Percentiles rank a stretch among this genome's conserved stretches.
Evolutionary conservation across 2,113 vertebrate species (phyloP).

Genomic region (Lates calcarifer): DNA sequence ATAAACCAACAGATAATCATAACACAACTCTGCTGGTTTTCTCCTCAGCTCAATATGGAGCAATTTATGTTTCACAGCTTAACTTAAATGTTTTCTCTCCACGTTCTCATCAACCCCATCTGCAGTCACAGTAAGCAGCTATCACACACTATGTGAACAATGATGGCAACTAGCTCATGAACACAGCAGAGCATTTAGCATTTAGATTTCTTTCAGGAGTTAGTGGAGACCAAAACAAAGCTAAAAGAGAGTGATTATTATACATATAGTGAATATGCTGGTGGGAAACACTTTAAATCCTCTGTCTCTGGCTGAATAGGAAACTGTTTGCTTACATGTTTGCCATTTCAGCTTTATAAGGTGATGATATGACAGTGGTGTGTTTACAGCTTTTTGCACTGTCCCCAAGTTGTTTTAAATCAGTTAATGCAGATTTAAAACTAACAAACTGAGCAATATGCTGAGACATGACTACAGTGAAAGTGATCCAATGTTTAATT

Average conservation of each 20-base stretch:
- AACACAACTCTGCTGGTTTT: background rate
- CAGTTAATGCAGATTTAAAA: background rate
- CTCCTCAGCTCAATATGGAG: background rate
- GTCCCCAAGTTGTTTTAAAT: too few species aligned
- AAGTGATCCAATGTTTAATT: background rate
- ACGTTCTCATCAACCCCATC: background rate
- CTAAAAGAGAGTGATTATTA: too few species aligned
- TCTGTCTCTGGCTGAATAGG: too few species aligned
- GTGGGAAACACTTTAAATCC: background rate
- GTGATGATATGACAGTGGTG: background rate
- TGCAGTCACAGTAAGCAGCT: background rate
- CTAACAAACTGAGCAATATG: background rate
- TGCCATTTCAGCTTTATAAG: background rate
- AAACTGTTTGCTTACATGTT: background rate
- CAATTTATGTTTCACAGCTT: background rate
- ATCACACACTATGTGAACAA: background rate
- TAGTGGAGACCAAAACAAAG: background rate
- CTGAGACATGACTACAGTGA: background rate
- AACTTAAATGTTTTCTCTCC: background rate
- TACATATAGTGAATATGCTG: too few species aligned
- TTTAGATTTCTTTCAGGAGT: background rate
- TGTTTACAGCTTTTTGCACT: background rate
- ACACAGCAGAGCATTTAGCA: background rate
- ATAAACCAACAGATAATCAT: background rate
- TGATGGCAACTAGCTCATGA: background rate